A percentile compares a stretch with the other conserved stretches of the same genome.
Conservation (phyloP, 2,797 vertebrate genomes). For the Amblyopsis hoosieri region DNA sequence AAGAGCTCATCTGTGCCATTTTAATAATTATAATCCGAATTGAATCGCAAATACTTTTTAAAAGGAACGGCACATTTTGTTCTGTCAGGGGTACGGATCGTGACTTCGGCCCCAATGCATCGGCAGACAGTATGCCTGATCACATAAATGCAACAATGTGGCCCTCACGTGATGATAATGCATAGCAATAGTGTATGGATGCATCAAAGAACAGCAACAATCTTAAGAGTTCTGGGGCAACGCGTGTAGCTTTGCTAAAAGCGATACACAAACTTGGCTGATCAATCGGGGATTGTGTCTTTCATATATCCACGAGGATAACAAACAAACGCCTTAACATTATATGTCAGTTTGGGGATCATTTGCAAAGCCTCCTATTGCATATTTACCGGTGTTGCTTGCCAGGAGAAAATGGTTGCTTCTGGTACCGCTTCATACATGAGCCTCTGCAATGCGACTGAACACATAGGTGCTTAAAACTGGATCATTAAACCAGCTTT, state of each 20-base stretch:
- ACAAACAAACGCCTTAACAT: background rate
- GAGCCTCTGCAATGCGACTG: slow-evolving; percentile 83
- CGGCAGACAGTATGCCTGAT: slow-evolving; percentile 26
- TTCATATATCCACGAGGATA: background rate
- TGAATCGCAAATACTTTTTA: slow-evolving; percentile 10
- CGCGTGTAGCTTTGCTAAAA: slow-evolving; percentile 21
- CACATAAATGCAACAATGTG: slow-evolving; percentile 44
- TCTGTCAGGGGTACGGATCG: slow-evolving; percentile 6
- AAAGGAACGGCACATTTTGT: slow-evolving; percentile 43
- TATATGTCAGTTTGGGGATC: background rate
- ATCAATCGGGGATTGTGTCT: slow-evolving; percentile 22
- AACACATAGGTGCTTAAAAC: slow-evolving; percentile 44
- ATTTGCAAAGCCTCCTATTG: slow-evolving; percentile 4
- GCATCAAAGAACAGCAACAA: slow-evolving; percentile 29
- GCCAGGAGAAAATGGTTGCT: slow-evolving; percentile 78
- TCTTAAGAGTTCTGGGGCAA: slow-evolving; percentile 28
- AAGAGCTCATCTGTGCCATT: too few species aligned
- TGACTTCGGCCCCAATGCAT: slow-evolving; percentile 28
- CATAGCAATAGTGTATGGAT: slow-evolving; percentile 16
- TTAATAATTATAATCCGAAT: too few species aligned
- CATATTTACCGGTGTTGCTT: slow-evolving; percentile 49
- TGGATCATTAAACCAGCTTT: slow-evolving; percentile 19
- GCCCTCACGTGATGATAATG: slow-evolving; percentile 9
- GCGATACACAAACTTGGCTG: slow-evolving; percentile 27
- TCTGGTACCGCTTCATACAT: slow-evolving; percentile 64